phyloP scores from a whole-genome alignment of 2,888 invertebrate genomes.

The Listrodromus nycthemerus region DNA sequence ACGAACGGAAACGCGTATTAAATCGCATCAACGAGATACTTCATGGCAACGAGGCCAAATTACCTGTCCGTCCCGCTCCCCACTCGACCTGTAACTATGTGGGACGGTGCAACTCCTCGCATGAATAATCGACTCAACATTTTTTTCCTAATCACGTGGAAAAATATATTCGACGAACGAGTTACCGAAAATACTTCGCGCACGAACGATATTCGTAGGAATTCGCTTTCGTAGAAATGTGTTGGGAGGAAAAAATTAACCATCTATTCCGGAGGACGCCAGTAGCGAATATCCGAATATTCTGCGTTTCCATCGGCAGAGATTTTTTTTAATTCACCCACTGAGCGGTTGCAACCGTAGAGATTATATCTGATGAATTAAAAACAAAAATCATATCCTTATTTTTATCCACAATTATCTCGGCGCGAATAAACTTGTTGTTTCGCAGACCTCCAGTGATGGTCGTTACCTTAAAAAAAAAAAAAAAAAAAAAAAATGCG shows the following conservation, averaged over 20 bases:
- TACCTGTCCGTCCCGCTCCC: too few species aligned
- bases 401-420: neutral
- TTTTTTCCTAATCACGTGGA: slow-evolving; percentile 69
- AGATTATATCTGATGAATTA: neutral
- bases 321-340: neutral
- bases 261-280: neutral
- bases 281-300: neutral
- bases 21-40: slow-evolving; percentile 19
- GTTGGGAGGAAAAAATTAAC: neutral
- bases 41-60: slow-evolving; percentile 32
- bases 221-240: neutral
- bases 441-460: neutral
- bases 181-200: neutral
- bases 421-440: neutral
- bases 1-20: neutral
- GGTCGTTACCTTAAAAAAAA: neutral
- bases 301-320: neutral
- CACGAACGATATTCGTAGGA: neutral
- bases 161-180: slow-evolving; percentile 60
- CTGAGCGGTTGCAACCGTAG: neutral
- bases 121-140: slow-evolving; percentile 59
- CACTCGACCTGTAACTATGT: neutral
- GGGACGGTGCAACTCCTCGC: neutral
- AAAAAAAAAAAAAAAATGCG: slow-evolving; percentile 39
- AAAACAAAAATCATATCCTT: neutral